Conservation (phyloP, 2,113 vertebrate species). For the Andinoacara biseriatus region DNA sequence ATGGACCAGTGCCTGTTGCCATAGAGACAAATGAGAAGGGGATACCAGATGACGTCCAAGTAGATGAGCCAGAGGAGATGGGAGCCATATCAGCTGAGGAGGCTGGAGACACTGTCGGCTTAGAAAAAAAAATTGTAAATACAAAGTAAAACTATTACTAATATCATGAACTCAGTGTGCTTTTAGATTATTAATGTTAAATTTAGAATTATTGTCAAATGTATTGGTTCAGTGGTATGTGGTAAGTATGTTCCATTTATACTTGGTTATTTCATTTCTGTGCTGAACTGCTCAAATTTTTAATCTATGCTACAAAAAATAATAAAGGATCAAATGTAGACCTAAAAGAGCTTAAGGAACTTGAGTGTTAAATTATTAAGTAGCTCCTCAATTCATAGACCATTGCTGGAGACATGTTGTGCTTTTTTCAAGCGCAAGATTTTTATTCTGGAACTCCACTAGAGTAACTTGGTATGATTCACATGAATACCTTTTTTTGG, state of each 20-base stretch:
- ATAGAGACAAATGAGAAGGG: conserved; percentile 98
- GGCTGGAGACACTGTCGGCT: conserved; percentile 94
- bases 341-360: not conserved
- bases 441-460: not conserved
- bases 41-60: conserved; percentile 95
- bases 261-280: not conserved
- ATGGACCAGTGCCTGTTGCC: conserved; percentile 95
- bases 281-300: no score
- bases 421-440: not conserved
- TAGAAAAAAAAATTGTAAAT: conserved; percentile 5
- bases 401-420: not conserved
- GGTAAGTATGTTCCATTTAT: not conserved
- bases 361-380: not conserved
- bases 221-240: not conserved
- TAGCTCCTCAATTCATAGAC: not conserved
- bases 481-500: not conserved
- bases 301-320: no score
- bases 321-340: not conserved
- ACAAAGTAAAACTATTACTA: not conserved
- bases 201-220: not conserved
- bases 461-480: not conserved
- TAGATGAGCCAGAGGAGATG: conserved; percentile 97
- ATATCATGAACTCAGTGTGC: not conserved
- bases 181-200: not conserved
- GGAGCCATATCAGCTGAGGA: conserved; percentile 98